Evolutionary conservation across 2,113 vertebrate species (phyloP), one percentile per base, ranked within the genome.

Genomic region (Pitta sordida): DNA sequence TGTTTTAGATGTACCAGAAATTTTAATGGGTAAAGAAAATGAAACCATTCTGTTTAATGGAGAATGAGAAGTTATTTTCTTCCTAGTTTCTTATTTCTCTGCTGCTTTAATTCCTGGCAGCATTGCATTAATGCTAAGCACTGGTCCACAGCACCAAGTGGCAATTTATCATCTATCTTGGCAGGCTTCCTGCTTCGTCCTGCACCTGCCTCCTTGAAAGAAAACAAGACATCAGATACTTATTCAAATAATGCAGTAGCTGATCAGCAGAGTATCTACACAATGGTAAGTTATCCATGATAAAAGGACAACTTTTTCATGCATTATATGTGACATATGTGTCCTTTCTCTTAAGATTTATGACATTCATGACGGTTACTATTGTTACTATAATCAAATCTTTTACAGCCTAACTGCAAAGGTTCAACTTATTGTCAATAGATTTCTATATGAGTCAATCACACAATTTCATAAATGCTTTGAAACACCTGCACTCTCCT

Each of bases 131-230:
- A 73, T 64, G 76, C 95, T 95, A 91, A 96, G 93, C 88, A 48
- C 96, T 96, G 93, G 94, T 97, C 88, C 56, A 96, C 93, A 88
- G 96, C 84, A 97, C 96, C 56, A 52, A 97, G 96, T 93, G 75
- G 96, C 94, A 97, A 98, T 98, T 98, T 97, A 97, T 98, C 98
- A 98, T 98, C 95, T 98, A 96, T 98, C 95, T 98, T 98, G 97
- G 98, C 98, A 99, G 98, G 97, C 97, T 97, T 98, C 96, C 95
- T 94, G 97, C 97, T 98, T 98, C 97, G 97, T 96, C 97, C 92
- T 98, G 98, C 98, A 98, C 98, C 98, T 98, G 98, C 98, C 97
- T 97, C 96, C 97, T 85, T 95, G 95, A 98, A 97, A 97, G 97
- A 97, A 97, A 97, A 97, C 94, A 97, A 97, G 95, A 96, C 97